Conservation (phyloP, 2,888 invertebrate genomes). For the Eurois occulta region DNA sequence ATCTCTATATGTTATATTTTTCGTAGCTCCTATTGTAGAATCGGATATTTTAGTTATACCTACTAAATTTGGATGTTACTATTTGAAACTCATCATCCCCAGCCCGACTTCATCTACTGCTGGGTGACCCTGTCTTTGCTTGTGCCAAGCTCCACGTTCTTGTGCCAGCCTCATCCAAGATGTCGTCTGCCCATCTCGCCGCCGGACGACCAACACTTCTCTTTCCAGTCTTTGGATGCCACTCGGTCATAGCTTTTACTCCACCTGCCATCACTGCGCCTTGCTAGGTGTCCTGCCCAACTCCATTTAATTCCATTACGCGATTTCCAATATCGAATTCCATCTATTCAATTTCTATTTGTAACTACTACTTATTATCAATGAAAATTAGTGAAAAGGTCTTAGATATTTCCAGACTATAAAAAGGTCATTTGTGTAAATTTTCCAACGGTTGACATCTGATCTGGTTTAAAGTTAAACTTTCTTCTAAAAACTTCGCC, state of each 20-base stretch:
- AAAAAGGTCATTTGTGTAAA: not conserved
- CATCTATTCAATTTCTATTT: not conserved
- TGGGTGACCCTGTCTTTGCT: no score
- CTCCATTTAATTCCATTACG: no score
- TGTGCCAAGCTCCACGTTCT: no score
- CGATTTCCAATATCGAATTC: not conserved
- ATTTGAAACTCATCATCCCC: not conserved
- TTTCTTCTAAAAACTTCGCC: not conserved
- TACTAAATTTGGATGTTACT: not conserved
- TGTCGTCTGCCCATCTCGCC: no score
- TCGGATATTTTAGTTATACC: not conserved
- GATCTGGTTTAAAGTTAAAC: not conserved
- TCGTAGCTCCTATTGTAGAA: not conserved
- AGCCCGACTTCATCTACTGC: no score
- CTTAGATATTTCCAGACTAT: not conserved
- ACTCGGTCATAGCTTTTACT: no score
- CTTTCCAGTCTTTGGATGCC: no score
- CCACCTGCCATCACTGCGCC: no score
- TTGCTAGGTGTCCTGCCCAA: no score
- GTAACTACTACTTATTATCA: not conserved
- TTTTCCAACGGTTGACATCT: no score
- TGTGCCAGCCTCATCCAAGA: no score
- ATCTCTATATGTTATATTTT: conserved; percentile 15
- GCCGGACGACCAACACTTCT: no score
- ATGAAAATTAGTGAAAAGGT: not conserved